Base-by-base conservation (phyloP, 1,140 invertebrate species). In the Dinothrombium tinctorium region DNA sequence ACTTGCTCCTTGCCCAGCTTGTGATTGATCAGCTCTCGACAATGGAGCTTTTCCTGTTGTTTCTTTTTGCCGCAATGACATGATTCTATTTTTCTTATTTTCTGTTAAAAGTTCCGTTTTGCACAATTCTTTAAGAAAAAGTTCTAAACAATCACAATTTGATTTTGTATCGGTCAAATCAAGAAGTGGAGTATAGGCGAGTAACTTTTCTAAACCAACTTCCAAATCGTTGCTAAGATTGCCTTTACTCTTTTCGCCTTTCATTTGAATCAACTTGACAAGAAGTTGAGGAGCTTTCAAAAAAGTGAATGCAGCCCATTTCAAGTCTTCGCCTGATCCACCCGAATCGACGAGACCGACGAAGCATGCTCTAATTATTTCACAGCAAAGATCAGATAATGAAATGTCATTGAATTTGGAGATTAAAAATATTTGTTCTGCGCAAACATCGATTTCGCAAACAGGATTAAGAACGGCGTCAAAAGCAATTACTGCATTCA, bases 301-400 rank as follows among this genome's bases (percentile, higher is more conserved):
- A 56, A 89, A 89, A 9, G 76, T 81, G 54, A 90, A 89, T 15
- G 82, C 81, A 17, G 78, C 78, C 81, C 84, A 92, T 51, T 84
- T 72, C 2, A 82, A 72, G 50, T 86, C 80, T 52, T 81, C 73
- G 12, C 39, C 17, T 19, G n/a, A 36, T 4, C 67, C 69, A 47
- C 73, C 73, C 37, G 47, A 44, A 56, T 82, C 74, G 50, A 79
- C 71, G 1, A 92, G 57, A n/a, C 77, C 81, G 46, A 90, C 72
- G 29, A 89, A 71, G 56, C 78, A 80, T 0, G 80, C 76, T 48
- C 82, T 64, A 38, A 90, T 75, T 11, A 90, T 66, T 65, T 92
- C 84, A 56, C 75, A 78, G 53, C 80, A 87, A 0, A 92, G 35
- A 64, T 65, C 53, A 4, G 51, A 37, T 19, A 47, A 36, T 14